Conservation (phyloP, 2,888 invertebrate genomes). For the Coelopa pilipes region DNA sequence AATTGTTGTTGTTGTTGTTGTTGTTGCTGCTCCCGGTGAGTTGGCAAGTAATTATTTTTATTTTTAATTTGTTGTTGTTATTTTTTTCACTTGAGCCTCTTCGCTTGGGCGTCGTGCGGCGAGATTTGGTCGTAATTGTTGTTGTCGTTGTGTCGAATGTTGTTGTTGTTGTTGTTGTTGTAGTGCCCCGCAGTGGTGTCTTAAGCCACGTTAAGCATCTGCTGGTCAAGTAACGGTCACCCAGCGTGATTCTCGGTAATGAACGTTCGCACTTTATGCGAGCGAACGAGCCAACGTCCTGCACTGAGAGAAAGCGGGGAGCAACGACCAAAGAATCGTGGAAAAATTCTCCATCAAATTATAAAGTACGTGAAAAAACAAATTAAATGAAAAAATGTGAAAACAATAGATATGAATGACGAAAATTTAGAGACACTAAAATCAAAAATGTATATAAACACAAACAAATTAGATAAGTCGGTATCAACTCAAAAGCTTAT, state of each 20-base stretch:
- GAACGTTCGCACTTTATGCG: background rate
- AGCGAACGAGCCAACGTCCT: background rate
- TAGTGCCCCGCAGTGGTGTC: background rate
- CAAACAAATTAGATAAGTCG: too few species aligned
- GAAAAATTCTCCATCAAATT: too few species aligned
- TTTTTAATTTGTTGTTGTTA: slow-evolving; percentile 30
- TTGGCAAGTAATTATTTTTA: slow-evolving; percentile 44
- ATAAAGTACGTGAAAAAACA: too few species aligned
- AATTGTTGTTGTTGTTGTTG: slow-evolving; percentile 37
- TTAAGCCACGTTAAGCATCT: slow-evolving; percentile 18
- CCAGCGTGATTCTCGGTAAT: slow-evolving; percentile 17
- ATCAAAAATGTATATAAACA: too few species aligned
- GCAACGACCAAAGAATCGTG: too few species aligned
- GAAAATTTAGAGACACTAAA: too few species aligned
- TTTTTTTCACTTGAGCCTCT: background rate
- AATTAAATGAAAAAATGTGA: too few species aligned
- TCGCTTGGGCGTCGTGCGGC: too few species aligned
- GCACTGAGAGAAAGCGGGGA: background rate
- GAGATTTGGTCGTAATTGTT: background rate
- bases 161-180: slow-evolving; percentile 6
- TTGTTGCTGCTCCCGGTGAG: slow-evolving; percentile 43
- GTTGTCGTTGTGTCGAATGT: background rate
- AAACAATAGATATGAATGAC: too few species aligned
- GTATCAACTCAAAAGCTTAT: too few species aligned
- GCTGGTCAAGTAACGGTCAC: slow-evolving; percentile 25